phyloP scores from a whole-genome alignment of 2,888 invertebrate genomes.

The Apotomis capreana region DNA sequence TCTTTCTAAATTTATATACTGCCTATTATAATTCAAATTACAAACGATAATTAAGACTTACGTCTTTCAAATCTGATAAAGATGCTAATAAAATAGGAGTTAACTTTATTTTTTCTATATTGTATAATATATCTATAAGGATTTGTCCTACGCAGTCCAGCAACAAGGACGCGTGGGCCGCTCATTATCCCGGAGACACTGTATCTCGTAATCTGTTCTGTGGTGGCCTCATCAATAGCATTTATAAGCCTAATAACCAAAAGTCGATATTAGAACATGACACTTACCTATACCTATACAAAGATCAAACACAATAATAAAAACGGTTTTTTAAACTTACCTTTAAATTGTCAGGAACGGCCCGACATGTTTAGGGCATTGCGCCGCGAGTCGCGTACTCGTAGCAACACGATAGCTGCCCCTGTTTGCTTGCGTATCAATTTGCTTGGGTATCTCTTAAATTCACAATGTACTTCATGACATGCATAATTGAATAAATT shows the following conservation, averaged over 20 bases:
- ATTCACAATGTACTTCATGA: too few species aligned
- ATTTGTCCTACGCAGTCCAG: slow-evolving; percentile 19
- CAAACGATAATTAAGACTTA: neutral
- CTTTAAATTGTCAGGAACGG: too few species aligned
- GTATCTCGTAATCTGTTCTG: slow-evolving; percentile 39
- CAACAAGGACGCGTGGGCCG: slow-evolving; percentile 27
- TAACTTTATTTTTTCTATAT: slow-evolving; percentile 7
- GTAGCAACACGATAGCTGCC: too few species aligned
- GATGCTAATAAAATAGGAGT: slow-evolving; percentile 20
- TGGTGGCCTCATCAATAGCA: slow-evolving; percentile 34
- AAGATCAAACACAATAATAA: neutral
- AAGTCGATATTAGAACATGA: neutral
- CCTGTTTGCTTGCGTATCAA: too few species aligned
- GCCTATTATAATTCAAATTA: too few species aligned
- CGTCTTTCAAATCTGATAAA: neutral
- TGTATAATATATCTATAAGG: too few species aligned
- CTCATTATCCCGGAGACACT: slow-evolving; percentile 36
- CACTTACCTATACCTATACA: neutral
- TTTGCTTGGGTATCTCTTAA: too few species aligned
- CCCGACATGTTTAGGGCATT: too few species aligned
- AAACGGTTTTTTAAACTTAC: too few species aligned
- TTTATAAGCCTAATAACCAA: slow-evolving; percentile 16
- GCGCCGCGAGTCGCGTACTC: too few species aligned
- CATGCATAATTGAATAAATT: too few species aligned
- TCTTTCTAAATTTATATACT: too few species aligned